Evolutionary conservation across 2,888 invertebrate genomes (phyloP).

Genomic region (Phortica okadai): DNA sequence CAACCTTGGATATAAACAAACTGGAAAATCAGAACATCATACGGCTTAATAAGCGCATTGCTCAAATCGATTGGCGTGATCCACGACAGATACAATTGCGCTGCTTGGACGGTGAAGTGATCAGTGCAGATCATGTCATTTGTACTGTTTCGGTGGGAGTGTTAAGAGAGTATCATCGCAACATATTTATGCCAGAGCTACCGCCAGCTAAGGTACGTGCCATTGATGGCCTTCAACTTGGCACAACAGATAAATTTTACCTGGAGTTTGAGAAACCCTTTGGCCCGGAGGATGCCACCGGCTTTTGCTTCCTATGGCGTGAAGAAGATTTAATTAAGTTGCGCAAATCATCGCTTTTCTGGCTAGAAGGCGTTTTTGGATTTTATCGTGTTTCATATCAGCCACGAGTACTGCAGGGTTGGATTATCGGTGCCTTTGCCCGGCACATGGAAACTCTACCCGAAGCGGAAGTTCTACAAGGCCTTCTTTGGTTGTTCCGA

Average conservation of each 20-base stretch:
- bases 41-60: conserved; percentile 61
- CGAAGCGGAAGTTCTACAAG: conserved; percentile 76
- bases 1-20: conserved; percentile 33
- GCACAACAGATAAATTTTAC: conserved; percentile 81
- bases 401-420: conserved; percentile 81
- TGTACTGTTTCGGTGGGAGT: conserved; percentile 81
- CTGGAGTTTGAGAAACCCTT: conserved; percentile 79
- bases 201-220: conserved; percentile 76
- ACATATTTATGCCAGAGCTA: conserved; percentile 77
- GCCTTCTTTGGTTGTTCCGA: conserved; percentile 63
- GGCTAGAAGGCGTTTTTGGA: conserved; percentile 82
- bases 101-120: conserved; percentile 73
- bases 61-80: conserved; percentile 60
- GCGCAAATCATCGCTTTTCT: conserved; percentile 72
- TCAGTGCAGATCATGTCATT: conserved; percentile 79
- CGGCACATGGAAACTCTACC: conserved; percentile 80
- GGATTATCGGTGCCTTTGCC: conserved; percentile 82
- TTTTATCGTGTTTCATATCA: conserved; percentile 82
- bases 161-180: conserved; percentile 76
- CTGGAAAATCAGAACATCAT: conserved; percentile 40
- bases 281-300: conserved; percentile 77
- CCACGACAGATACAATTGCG: conserved; percentile 52
- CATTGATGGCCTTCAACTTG: conserved; percentile 79
- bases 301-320: conserved; percentile 79
- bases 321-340: conserved; percentile 74